Base-by-base conservation (phyloP, 2,888 invertebrate genomes). In the Phymatocera aterrima region DNA sequence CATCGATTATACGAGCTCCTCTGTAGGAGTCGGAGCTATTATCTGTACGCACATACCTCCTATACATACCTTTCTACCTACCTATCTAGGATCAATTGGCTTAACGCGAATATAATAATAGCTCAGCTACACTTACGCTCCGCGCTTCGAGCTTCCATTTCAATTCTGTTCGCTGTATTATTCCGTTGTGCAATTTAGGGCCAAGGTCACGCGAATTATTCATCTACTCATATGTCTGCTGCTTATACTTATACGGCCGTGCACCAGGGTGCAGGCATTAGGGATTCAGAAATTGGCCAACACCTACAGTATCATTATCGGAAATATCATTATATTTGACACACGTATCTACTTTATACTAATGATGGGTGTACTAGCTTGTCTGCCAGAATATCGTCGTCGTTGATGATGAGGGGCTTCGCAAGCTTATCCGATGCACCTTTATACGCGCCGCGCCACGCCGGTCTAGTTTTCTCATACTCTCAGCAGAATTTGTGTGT, bases 91-190 rank as follows among this genome's bases (percentile, higher is more conserved):
- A 6, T 43, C 68, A 68, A 68, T 68, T 68, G 24, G 15, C 46
- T 68, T 68, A 68, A 68, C 24, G 68, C 46, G 68, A 68, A 68
- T 46, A 68, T 68, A 68, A 68, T 68, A 12, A 28, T 43, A 65
- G 6, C 40, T 4, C 46, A 21, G 12, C 3, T 18, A 15, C 40
- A 40, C 18, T 18, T 18, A 6, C 10, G 6, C 43, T 68, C n/a
- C 46, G 18, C 15, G 5, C 34, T 15, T 34, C n/a, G 24, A n/a
- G n/a, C n/a, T n/a, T n/a, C n/a, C n/a, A n/a, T n/a, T n/a, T n/a
- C n/a, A n/a, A n/a, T n/a, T n/a, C n/a, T n/a, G n/a, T n/a, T n/a
- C n/a, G n/a, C n/a, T n/a, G n/a, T n/a, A n/a, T n/a, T 34, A 31
- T 34, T 15, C 43, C 15, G 46, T 43, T 21, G 2, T 68, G 43